These are phyloP conservation scores for Kradibia gibbosae DNA, from an alignment of 1,140 invertebrate genomes.

Conservation along the genomic window DNA sequence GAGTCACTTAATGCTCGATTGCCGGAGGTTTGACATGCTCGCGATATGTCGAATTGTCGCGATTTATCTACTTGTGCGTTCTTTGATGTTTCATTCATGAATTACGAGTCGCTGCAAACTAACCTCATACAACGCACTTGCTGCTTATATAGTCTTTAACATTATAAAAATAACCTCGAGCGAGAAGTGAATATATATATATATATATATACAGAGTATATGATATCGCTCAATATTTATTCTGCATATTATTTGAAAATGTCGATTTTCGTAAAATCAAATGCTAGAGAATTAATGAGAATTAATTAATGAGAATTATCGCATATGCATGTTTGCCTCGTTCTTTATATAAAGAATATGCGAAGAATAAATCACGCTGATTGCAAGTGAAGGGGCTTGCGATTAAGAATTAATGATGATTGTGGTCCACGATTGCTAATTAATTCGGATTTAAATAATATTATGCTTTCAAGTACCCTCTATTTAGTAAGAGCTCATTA, in stretches of 20 bases:
- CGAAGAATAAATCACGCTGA: background rate
- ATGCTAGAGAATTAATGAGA: background rate
- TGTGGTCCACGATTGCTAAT: background rate
- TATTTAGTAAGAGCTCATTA: too few relatives aligned
- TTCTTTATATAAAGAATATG: background rate
- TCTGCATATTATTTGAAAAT: background rate
- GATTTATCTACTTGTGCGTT: background rate
- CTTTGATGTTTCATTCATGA: background rate
- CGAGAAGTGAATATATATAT: background rate
- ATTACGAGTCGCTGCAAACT: background rate
- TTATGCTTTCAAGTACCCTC: too few relatives aligned
- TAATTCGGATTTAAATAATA: background rate
- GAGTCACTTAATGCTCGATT: slow-evolving; percentile 14
- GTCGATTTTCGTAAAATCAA: background rate
- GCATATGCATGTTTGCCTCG: background rate
- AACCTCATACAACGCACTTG: background rate
- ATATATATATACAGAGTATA: background rate
- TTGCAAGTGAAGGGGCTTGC: background rate
- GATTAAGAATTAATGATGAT: background rate
- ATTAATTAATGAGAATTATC: background rate
- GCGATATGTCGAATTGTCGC: slow-evolving; percentile 15
- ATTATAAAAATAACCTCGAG: slow-evolving; percentile 2
- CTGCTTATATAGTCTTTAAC: too few relatives aligned
- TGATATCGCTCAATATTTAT: background rate
- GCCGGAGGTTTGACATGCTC: slow-evolving; percentile 1